Conservation (phyloP, 2,797 vertebrate genomes). For the Typhlichthys eigenmanni region DNA sequence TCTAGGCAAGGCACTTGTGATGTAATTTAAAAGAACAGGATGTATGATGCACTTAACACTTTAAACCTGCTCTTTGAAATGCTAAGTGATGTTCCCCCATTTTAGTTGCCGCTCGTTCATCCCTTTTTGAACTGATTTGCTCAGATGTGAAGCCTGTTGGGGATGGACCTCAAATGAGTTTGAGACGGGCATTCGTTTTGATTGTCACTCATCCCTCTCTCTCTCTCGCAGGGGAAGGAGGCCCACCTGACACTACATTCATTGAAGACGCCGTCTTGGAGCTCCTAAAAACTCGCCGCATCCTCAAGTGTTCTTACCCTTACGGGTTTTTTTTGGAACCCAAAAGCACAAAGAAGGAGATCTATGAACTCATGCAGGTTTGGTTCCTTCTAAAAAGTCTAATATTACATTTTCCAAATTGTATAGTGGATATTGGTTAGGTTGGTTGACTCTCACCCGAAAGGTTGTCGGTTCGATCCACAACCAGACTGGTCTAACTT, state of each 20-base stretch:
- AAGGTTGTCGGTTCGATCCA: no score
- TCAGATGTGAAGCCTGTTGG: constrained; percentile 6
- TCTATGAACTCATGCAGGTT: constrained; percentile 99
- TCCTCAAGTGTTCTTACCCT: constrained; percentile 99
- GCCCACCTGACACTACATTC: constrained; percentile 96
- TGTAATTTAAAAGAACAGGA: constrained; percentile 9
- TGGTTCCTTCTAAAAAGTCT: constrained; percentile 20
- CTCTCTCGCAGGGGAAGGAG: constrained; percentile 83
- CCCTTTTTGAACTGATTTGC: constrained; percentile 4
- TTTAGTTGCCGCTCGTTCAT: constrained; percentile 6
- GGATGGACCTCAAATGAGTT: constrained; percentile 6
- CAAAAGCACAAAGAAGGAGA: constrained; percentile 99
- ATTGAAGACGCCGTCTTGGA: constrained; percentile 98
- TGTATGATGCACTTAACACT: constrained; percentile 2
- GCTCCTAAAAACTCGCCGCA: constrained; percentile 95
- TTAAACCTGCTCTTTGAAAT: constrained; percentile 6
- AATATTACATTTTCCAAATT: background rate
- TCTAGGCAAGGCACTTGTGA: background rate
- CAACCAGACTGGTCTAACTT: no score
- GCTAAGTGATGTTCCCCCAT: constrained; percentile 13
- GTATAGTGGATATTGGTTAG: no score
- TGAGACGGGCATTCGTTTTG: constrained; percentile 13
- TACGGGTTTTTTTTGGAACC: constrained; percentile 99
- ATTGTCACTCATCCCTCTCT: background rate
- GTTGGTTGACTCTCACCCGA: no score